Percentiles rank a stretch among this genome's conserved stretches.
These are phyloP conservation scores for Panagrolaimus sp. DNA, from an alignment of 1,140 invertebrate genomes.

Conservation along the genomic window DNA sequence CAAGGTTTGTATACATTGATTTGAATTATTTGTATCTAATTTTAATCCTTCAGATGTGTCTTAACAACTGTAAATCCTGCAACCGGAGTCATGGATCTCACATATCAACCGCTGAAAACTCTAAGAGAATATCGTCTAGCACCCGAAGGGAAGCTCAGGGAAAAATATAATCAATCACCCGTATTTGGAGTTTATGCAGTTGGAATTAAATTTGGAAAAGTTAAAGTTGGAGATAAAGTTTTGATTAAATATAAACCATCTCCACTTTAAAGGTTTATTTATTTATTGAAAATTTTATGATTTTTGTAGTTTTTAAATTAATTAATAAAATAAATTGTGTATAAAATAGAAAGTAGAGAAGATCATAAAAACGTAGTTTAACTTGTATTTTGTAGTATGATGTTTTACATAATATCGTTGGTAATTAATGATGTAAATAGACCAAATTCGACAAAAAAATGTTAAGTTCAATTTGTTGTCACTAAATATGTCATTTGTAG, in stretches of 20 bases:
- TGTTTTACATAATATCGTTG: too few relatives aligned
- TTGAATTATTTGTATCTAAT: too few relatives aligned
- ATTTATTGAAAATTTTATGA: too few relatives aligned
- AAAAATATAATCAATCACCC: constrained; percentile 33
- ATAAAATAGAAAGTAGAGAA: too few relatives aligned
- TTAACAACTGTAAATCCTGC: constrained; percentile 47
- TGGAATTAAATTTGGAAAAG: constrained; percentile 29
- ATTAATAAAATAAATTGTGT: too few relatives aligned
- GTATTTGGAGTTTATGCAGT: constrained; percentile 46
- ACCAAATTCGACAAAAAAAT: too few relatives aligned
- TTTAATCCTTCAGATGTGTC: constrained; percentile 26
- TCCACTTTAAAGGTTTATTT: constrained; percentile 33
- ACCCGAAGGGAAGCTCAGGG: constrained; percentile 36
- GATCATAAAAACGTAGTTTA: too few relatives aligned
- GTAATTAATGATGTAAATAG: too few relatives aligned
- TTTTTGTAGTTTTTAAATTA: too few relatives aligned
- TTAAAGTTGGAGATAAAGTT: constrained; percentile 36
- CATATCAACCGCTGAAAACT: background rate
- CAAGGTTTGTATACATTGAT: constrained; percentile 20
- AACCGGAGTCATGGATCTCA: constrained; percentile 10
- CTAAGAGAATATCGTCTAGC: constrained; percentile 42
- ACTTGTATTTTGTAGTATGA: too few relatives aligned
- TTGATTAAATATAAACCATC: constrained; percentile 41
- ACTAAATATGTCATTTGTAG: too few relatives aligned
- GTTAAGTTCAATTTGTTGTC: too few relatives aligned